A percentile compares a stretch with the other conserved stretches of the same genome.
These are phyloP conservation scores for Amia ocellicauda DNA, from an alignment of 2,113 vertebrate species.

Conservation along the genomic window DNA sequence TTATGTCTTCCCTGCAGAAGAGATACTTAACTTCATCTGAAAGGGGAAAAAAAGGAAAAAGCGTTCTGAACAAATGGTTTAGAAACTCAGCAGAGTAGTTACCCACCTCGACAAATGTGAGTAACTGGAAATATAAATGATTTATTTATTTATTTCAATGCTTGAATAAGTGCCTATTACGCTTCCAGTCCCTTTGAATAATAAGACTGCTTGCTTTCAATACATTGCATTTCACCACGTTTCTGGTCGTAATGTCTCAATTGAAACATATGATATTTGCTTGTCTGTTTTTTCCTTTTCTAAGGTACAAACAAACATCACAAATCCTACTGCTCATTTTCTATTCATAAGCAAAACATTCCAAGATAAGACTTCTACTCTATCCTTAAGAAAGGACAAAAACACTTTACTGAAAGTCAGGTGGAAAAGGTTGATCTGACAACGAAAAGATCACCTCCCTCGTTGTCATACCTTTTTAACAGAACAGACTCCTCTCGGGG, in stretches of 20 bases:
- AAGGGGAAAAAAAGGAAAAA: neutral
- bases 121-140: no score
- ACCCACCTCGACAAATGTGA: no score
- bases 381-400: neutral
- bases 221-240: no score
- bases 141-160: no score
- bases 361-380: neutral
- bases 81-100: no score
- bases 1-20: neutral
- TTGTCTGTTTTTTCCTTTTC: no score
- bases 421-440: constrained; percentile 58
- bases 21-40: constrained; percentile 4
- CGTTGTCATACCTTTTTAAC: constrained; percentile 7
- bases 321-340: neutral
- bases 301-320: neutral
- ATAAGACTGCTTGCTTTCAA: no score
- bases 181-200: no score
- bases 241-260: no score
- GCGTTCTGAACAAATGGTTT: no score
- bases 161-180: no score
- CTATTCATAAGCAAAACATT: neutral
- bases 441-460: constrained; percentile 54
- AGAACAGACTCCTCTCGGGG: neutral
- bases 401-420: constrained; percentile 6
- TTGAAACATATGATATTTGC: no score